Conservation (phyloP, 1,140 invertebrate species). For the Drosophila arawakana region DNA sequence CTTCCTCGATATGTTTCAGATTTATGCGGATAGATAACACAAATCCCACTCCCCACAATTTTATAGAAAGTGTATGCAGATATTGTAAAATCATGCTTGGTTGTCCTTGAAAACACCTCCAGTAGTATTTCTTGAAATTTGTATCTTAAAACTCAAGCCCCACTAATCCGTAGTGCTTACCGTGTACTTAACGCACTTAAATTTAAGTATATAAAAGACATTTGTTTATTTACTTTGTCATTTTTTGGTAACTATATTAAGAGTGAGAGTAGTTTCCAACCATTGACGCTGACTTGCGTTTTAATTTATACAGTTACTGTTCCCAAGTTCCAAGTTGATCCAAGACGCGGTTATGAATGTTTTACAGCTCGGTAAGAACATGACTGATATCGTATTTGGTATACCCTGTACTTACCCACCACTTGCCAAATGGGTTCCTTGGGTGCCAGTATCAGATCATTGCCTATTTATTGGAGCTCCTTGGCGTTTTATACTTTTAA, state of each 20-base stretch:
- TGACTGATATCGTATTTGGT: neutral
- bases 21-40: neutral
- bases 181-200: neutral
- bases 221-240: conserved; percentile 10
- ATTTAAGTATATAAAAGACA: conserved; percentile 6
- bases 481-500: neutral
- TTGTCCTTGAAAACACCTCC: conserved; percentile 28
- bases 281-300: conserved; percentile 34
- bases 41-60: neutral
- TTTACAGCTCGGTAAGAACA: conserved; percentile 17
- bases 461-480: conserved; percentile 5
- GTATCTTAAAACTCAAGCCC: neutral
- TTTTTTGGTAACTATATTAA: neutral
- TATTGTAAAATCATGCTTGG: neutral
- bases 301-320: neutral
- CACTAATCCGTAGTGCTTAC: conserved; percentile 10
- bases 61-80: neutral
- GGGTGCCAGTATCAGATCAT: neutral
- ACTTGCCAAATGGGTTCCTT: neutral
- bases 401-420: neutral
- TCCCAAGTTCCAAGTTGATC: conserved; percentile 13
- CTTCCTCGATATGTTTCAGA: neutral
- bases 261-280: conserved; percentile 6
- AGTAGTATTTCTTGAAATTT: neutral
- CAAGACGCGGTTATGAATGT: conserved; percentile 1